These are phyloP conservation scores for Gandaritis pyraliata DNA, from an alignment of 2,888 invertebrate species.

Conservation along the genomic window DNA sequence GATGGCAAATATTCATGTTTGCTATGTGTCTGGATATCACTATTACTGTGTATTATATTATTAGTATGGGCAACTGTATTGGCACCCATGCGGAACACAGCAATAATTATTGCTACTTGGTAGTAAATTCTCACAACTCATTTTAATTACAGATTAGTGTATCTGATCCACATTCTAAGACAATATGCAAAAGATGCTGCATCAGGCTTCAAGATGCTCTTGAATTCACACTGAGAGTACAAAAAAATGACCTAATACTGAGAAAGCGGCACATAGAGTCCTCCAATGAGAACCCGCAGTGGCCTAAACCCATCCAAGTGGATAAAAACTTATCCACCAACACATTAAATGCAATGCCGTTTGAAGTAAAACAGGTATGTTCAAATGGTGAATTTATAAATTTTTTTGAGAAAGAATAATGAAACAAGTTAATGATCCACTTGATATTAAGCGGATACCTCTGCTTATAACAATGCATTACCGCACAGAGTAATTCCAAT, in stretches of 20 bases:
- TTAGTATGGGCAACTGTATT: no score
- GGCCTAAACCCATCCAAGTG: constrained; percentile 74
- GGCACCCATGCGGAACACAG: no score
- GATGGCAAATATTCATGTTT: no score
- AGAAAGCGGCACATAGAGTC: constrained; percentile 26
- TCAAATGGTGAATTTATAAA: no score
- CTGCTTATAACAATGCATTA: no score
- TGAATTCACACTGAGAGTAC: constrained; percentile 55
- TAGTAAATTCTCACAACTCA: constrained; percentile 1
- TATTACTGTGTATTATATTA: no score
- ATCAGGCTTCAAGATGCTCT: constrained; percentile 58
- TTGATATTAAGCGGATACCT: no score
- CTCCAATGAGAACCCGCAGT: constrained; percentile 34
- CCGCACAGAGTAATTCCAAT: no score
- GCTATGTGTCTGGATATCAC: no score
- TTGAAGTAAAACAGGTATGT: constrained; percentile 64
- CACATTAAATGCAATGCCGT: constrained; percentile 47
- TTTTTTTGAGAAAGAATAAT: no score
- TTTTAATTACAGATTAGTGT: constrained; percentile 54
- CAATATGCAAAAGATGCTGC: constrained; percentile 64
- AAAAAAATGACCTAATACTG: constrained; percentile 54
- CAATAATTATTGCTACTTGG: not conserved
- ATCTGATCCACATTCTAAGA: constrained; percentile 62
- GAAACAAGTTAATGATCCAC: no score
- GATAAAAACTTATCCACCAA: constrained; percentile 56